These are phyloP conservation scores for Maniola hyperantus DNA, from an alignment of 2,888 invertebrate genomes.

Conservation along the genomic window DNA sequence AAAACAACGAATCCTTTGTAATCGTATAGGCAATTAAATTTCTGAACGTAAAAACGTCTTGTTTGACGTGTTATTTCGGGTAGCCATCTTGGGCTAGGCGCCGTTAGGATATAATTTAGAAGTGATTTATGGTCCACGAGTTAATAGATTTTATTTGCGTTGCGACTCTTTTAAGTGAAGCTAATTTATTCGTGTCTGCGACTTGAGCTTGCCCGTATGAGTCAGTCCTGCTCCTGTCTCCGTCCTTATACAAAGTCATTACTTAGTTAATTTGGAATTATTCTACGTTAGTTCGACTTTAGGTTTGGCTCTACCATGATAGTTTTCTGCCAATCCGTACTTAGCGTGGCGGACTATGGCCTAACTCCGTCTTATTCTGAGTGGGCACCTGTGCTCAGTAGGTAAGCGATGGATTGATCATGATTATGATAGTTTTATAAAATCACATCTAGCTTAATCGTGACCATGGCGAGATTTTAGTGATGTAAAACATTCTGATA, in stretches of 20 bases:
- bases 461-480: neutral
- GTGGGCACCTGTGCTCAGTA: too few species aligned
- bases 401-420: too few species aligned
- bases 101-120: constrained; percentile 63
- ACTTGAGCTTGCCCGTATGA: constrained; percentile 33
- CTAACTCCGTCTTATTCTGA: too few species aligned
- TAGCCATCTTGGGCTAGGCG: constrained; percentile 57
- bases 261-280: neutral
- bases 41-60: constrained; percentile 67
- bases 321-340: too few species aligned
- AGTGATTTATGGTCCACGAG: constrained; percentile 66
- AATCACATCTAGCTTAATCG: too few species aligned
- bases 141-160: constrained; percentile 62
- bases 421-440: too few species aligned
- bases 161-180: constrained; percentile 47
- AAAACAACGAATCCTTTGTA: constrained; percentile 81
- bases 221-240: constrained; percentile 21
- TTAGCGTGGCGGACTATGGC: too few species aligned
- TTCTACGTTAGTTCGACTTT: neutral
- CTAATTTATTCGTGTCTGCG: constrained; percentile 43
- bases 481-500: neutral
- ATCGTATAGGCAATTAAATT: constrained; percentile 78
- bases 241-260: constrained; percentile 18
- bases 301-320: neutral
- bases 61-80: constrained; percentile 44